Base-by-base conservation (phyloP, 2,888 invertebrate genomes). In the Phortica magna region DNA sequence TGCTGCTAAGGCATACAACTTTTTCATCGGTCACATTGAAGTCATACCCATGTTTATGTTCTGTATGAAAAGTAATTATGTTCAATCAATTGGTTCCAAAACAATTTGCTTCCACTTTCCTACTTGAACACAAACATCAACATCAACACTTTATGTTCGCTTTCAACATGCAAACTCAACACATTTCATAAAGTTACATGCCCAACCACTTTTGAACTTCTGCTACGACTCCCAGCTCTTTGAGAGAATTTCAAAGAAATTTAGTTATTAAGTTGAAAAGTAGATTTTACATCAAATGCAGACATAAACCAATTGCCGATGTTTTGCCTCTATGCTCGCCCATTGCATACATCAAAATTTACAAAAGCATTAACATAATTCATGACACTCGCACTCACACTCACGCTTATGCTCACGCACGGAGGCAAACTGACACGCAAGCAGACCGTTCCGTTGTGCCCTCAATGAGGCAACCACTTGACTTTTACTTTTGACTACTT, bases 331-430 rank as follows among this genome's bases (percentile, higher is more conserved):
- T n/a, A 22, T 64, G 64, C 39, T 22, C 64, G 64, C 31, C 31
- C 31, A 31, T 61, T 61, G 55, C 76, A 74, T 78, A 77, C 73
- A 79, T 79, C 59, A 76, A 73, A 77, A 78, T 79, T 77, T 74
- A 77, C 31, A 43, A 77, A 73, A 59, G 76, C 76, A 78, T 80
- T 79, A 78, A 72, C 79, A 78, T 79, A 81, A 79, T 74, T 81
- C 78, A 81, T 64, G 77, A 72, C 77, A 72, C 76, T 67, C 74
- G 59, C 70, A 17, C 22, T 55, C 73, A 6, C 22, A 70, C 70
- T 41, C 48, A 31, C 70, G 14, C 48, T 17, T 31, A n/a, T 31
- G 43, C 59, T 9, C 61, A 61, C 61, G 17, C 61, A 61, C 55
- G 31, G 31, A 31, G 31, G 31, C 2, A 31, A 31, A 31, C 31